Evolutionary conservation across 1,140 invertebrate species (phyloP), one percentile per base, ranked within the genome.

Genomic region (Neodiprion lecontei): DNA sequence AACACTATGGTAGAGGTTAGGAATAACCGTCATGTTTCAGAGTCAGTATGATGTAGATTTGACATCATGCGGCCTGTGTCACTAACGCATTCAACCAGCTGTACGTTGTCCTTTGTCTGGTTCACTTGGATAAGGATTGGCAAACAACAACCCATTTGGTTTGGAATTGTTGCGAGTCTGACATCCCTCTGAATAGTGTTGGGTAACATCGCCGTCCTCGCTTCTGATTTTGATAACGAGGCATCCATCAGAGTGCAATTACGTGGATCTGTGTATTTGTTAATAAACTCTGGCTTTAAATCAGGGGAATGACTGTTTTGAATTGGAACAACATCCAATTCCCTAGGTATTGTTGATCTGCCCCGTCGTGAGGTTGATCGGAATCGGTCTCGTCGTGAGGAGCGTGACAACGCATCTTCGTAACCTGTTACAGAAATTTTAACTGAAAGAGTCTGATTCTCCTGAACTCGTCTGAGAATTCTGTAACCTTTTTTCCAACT

Each of bases 231-330:
- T 4, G 17, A 21, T 68, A 21, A 21, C 28, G 67, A 11, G 21
- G 28, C 67, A 9, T 68, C 67, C 67, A 68, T 68, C 10, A 17
- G 28, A 68, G 67, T 68, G 21, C 67, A 68, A 21, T 40, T 68
- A 68, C 67, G 9, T 21, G 67, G 67, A 17, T 0, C 17, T 10
- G 67, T 11, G 21, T 68, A 68, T 40, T 68, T 68, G 9, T 68
- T 68, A 1, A 68, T 68, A 11, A 68, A 68, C 28, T 68, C 28
- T 21, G n/a, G 11, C 17, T 68, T 68, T 21, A 17, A 11, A 11
- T 68, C 67, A 9, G 4, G 11, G 28, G 67, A 40, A 21, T 11
- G 67, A 1, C 67, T 17, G n/a, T 53, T 53, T n/a, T 53, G 50
- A 53, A 53, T n/a, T 53, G 50, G 50, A 53, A 11, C 50, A 53